Evolutionary conservation across 2,888 invertebrate species (phyloP).

Genomic region (Palloptera scutellata): DNA sequence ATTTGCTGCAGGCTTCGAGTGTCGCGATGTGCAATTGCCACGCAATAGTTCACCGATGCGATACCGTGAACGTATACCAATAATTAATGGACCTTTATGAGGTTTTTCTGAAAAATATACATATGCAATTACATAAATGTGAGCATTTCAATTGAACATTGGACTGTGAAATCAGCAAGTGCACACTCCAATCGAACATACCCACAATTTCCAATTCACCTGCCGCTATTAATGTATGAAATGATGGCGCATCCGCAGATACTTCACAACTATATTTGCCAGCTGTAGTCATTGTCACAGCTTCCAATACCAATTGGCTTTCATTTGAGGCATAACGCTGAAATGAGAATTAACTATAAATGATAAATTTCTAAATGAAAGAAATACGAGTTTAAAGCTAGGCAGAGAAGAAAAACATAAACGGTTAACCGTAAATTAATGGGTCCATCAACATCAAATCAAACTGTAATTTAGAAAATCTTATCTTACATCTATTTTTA

Average conservation of each 20-base stretch:
- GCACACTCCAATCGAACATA: conserved; percentile 45
- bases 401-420: too few species aligned
- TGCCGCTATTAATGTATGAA: conserved; percentile 63
- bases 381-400: too few species aligned
- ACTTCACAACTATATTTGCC: conserved; percentile 65
- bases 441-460: too few species aligned
- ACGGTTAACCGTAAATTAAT: too few species aligned
- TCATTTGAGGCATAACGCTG: conserved; percentile 60
- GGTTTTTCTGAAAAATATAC: conserved; percentile 63
- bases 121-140: too few species aligned
- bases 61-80: conserved; percentile 66
- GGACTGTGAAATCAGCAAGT: too few species aligned
- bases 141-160: too few species aligned
- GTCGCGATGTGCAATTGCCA: conserved; percentile 68
- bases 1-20: conserved; percentile 68
- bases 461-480: too few species aligned
- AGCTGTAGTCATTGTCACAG: conserved; percentile 58
- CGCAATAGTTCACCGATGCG: conserved; percentile 66
- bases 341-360: conserved; percentile 20
- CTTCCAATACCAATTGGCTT: conserved; percentile 61
- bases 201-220: conserved; percentile 64
- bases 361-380: neutral
- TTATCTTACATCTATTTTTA: conserved; percentile 80
- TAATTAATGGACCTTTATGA: conserved; percentile 66
- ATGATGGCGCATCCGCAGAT: conserved; percentile 64